Base-by-base conservation (phyloP, 2,888 invertebrate species). In the Imbricaverruca yamaguchii region DNA sequence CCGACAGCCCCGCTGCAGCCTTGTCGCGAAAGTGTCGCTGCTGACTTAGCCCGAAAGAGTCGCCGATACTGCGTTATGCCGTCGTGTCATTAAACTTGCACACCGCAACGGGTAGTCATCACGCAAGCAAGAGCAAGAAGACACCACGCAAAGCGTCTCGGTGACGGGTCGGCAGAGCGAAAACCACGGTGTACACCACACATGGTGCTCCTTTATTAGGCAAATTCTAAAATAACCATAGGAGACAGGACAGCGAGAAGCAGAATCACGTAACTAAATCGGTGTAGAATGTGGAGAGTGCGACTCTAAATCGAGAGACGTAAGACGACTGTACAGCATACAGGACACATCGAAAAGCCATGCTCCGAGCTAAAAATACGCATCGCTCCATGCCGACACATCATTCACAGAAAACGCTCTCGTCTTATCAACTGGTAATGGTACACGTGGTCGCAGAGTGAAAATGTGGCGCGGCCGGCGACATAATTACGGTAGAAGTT, bases 201-300 rank as follows among this genome's bases (percentile, higher is more conserved):
- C 74, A 13, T 18, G 12, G 74, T 74, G 74, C 53, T 18, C 11
- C 12, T 74, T 74, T 74, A 74, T 74, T 74, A 25, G 74, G 13
- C 74, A 23, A 74, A 53, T 53, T 18, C 74, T 74, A 74, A 74
- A 74, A 74, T 74, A 74, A 74, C 69, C 74, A 23, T 25, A 74
- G 39, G 53, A 9, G 74, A 74, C 74, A 74, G 67, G 74, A 74
- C 74, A 53, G 74, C 53, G 53, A 6, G 53, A 9, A 39, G 53
- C 59, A 59, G 59, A 59, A 59, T 59, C 59, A 59, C 15, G 59
- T 59, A 59, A 39, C 39, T 39, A 39, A 39, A 39, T 39, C 39
- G 39, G 39, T 39, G 39, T 39, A 39, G 39, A 39, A 39, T 39
- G 39, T 39, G 39, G 39, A 39, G 39, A 39, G 39, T 39, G 39